Percentiles rank a stretch among this genome's conserved stretches.
phyloP scores from a whole-genome alignment of 2,113 vertebrate genomes.

The Syrmaticus mikado region DNA sequence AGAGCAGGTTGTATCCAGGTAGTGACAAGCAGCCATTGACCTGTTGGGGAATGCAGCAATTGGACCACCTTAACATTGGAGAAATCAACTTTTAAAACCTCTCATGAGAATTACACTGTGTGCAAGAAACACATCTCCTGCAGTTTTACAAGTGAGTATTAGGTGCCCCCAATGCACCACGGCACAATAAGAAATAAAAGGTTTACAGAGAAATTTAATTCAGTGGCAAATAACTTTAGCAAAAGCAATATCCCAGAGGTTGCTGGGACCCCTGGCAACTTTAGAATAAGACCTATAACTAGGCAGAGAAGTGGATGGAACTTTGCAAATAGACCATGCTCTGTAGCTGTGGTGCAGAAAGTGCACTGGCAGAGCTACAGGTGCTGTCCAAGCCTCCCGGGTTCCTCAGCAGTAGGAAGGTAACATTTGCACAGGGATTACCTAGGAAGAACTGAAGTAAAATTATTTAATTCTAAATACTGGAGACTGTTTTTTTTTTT shows the following conservation, averaged over 20 bases:
- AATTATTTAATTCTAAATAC: neutral
- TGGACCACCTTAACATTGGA: slow-evolving; percentile 68
- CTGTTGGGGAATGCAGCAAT: slow-evolving; percentile 43
- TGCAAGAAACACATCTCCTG: slow-evolving; percentile 62
- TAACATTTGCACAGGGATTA: neutral
- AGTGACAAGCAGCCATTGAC: slow-evolving; percentile 63
- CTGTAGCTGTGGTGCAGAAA: neutral
- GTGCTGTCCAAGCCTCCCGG: neutral
- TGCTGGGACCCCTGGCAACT: neutral
- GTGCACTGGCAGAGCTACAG: accelerated
- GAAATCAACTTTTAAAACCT: slow-evolving; percentile 71
- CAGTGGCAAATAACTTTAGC: neutral
- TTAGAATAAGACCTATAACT: neutral
- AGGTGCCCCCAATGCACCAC: slow-evolving; percentile 50
- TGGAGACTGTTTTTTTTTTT: neutral
- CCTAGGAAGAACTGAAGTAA: neutral
- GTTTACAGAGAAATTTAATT: slow-evolving; percentile 44
- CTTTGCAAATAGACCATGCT: neutral
- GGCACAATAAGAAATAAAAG: slow-evolving; percentile 49
- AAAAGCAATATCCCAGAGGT: neutral
- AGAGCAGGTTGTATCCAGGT: slow-evolving; percentile 19
- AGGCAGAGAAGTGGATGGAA: neutral
- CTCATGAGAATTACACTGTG: slow-evolving; percentile 62
- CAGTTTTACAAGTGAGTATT: slow-evolving; percentile 72
- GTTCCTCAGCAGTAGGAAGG: neutral